Base-by-base conservation (phyloP, 2,113 vertebrate genomes). In the Nettapus auritus region DNA sequence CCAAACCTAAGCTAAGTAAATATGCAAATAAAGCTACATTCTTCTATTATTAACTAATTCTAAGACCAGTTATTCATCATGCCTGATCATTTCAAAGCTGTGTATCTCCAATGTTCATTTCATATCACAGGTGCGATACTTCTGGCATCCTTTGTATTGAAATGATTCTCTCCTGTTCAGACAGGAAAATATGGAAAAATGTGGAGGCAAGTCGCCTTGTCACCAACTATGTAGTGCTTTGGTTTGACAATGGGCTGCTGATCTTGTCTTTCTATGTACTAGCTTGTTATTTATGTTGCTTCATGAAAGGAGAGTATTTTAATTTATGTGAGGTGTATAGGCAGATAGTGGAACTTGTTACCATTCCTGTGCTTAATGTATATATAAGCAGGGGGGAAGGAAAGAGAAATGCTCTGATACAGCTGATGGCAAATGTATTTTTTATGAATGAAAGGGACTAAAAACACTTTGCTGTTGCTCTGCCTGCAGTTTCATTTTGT, bases 1-100 rank as follows among this genome's bases (percentile, higher is more conserved):
- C 76, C 88, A 96, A 95, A 90, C 60, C 76, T 22, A 86, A 88
- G 29, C 94, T 82, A 83, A 85, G 57, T 94, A 91, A 96, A 94
- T 89, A 93, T 29, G n/a, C 88, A 89, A 96, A 82, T 69, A 92
- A 93, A 93, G 73, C 4, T 4, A 40, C 81, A 82, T 94, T 96
- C 93, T 82, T 78, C 14, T 68, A 64, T 33, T 94, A 82, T 67
- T 86, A 88, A 86, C 73, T 81, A 69, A 94, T 55, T 69, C 59
- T 71, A 25, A 90, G 42, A 68, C 29, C 26, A 50, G 48, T 62
- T 89, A 82, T 44, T 82, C 23, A 44, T 20, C 18, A 26, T 8
- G 40, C 26, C 66, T 21, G 42, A 9, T 60, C 29, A 67, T 62
- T 76, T 52, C 53, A 56, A 89, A 94, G 69, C 33, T 55, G 67